Percentiles rank a stretch among this genome's conserved stretches.
phyloP scores from a whole-genome alignment of 2,113 vertebrate genomes.

The Mormyrus iriodes region DNA sequence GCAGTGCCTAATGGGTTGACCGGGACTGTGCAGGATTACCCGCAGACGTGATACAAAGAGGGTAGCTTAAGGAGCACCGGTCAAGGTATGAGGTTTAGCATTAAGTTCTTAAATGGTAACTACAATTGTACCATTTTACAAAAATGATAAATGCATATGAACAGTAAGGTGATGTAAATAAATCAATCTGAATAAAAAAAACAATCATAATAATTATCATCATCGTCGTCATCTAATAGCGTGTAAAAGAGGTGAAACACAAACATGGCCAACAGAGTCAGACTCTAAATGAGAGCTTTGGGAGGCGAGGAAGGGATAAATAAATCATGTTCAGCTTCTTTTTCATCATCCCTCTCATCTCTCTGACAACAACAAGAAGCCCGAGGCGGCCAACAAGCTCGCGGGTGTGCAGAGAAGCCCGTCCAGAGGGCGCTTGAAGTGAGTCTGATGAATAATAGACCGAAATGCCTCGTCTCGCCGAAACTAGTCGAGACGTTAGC shows the following conservation, averaged over 20 bases:
- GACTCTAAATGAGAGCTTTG: background rate
- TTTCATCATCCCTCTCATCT: slow-evolving; percentile 8
- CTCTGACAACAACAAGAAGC: slow-evolving; percentile 12
- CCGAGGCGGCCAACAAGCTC: background rate
- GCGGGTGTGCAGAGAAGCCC: background rate
- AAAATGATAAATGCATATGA: background rate
- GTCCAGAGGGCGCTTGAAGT: background rate
- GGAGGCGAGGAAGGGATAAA: slow-evolving; percentile 9
- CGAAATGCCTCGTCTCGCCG: slow-evolving; percentile 42
- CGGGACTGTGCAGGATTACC: too few relatives aligned
- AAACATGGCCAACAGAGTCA: background rate
- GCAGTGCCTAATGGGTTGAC: too few relatives aligned
- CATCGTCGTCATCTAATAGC: background rate
- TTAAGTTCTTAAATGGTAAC: background rate
- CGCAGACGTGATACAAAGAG: too few relatives aligned
- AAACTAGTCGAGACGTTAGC: slow-evolving; percentile 29
- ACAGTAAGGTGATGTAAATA: background rate
- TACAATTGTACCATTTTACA: background rate
- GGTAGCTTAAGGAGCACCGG: too few relatives aligned
- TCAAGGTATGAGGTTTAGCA: background rate
- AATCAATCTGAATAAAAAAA: background rate
- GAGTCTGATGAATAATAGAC: slow-evolving; percentile 48
- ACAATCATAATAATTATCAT: background rate
- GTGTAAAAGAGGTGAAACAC: background rate
- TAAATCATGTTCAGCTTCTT: slow-evolving; percentile 27